Evolutionary conservation across 2,888 invertebrate species (phyloP), one percentile per base, ranked within the genome.

Genomic region (Trimorus sp.): DNA sequence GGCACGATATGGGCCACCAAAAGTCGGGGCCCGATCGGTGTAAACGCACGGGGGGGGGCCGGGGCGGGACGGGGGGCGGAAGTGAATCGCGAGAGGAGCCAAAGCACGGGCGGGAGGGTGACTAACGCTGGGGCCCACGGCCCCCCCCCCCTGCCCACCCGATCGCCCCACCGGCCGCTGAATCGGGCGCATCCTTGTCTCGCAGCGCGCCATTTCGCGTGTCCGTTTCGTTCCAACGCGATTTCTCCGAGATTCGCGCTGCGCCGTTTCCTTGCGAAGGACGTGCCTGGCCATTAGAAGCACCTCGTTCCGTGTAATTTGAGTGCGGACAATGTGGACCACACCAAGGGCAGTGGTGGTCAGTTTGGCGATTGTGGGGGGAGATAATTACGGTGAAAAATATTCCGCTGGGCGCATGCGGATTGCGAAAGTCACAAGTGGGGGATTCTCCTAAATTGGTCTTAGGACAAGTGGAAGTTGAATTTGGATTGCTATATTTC

Each of bases 261-360:
- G 79, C 79, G 76, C 73, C 73, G 70, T 63, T 81, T 73, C 83
- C 76, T 77, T 83, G 83, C 77, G 80, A 83, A 83, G 85, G 86
- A 88, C 86, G 87, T 88, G 88, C 86, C 87, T 87, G 86, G 87
- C 88, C 88, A 89, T 90, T 89, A 89, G 89, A 89, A 89, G 88
- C 88, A 88, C 87, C 87, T 86, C 87, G 87, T 87, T 89, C 88
- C 88, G 85, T 88, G 88, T 89, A 90, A 90, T 90, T 90, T 89
- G 88, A 88, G 87, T 87, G 86, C 88, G 88, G 85, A 89, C 89
- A 89, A 88, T 89, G 88, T 87, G 88, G 89, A 89, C 90, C 89
- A 90, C 89, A 89, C 88, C 83, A 88, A 87, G 86, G 85, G 88
- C 85, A 85, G 87, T 85, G 85, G 87, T 89, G 85, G 87, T 69